Conservation (phyloP, 2,888 invertebrate species). For the Smittia aterrima region DNA sequence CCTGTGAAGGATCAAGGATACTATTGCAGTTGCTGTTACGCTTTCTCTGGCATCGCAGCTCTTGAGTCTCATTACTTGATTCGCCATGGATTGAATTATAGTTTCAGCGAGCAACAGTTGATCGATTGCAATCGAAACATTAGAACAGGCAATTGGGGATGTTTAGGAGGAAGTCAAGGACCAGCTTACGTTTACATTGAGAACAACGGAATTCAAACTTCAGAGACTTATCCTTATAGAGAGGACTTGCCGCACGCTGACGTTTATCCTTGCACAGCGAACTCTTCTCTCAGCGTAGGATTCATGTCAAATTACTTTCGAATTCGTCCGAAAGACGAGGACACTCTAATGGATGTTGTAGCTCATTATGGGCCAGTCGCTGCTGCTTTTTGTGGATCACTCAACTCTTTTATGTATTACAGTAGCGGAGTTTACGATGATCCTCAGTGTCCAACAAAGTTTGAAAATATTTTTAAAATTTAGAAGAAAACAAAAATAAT, state of each 20-base stretch:
- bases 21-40: neutral
- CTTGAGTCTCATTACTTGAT: neutral
- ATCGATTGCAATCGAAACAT: neutral
- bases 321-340: neutral
- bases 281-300: neutral
- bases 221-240: neutral
- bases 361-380: neutral
- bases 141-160: neutral
- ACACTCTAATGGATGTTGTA: neutral
- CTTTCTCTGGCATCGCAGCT: neutral
- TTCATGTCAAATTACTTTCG: neutral
- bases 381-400: neutral
- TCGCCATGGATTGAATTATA: neutral
- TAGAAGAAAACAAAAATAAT: neutral
- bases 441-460: too few species aligned
- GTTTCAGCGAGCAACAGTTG: neutral
- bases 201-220: neutral
- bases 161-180: neutral
- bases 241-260: neutral
- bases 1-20: conserved; percentile 8
- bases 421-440: neutral
- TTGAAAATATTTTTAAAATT: neutral
- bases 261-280: neutral
- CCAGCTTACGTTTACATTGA: neutral
- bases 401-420: neutral